A percentile compares a stretch with the other conserved stretches of the same genome.
Conservation (phyloP, 2,888 invertebrate genomes). For the Phaonia tiefii region DNA sequence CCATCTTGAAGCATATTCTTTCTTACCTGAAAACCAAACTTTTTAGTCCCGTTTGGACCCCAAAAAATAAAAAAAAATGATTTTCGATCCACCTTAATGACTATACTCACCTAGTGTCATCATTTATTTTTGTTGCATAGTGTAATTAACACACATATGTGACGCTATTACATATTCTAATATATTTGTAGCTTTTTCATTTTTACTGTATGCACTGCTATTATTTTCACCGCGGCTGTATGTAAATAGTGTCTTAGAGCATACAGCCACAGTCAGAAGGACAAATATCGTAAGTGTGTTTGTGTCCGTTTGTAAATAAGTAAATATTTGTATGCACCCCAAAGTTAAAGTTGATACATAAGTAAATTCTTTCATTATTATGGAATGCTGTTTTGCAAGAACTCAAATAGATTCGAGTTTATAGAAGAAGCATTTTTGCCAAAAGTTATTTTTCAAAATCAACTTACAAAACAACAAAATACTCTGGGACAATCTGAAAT, state of each 20-base stretch:
- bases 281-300: not conserved
- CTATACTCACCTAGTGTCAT: too few species aligned
- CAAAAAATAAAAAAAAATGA: too few species aligned
- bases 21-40: too few species aligned
- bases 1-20: too few species aligned
- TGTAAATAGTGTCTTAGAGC: not conserved
- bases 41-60: too few species aligned
- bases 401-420: conserved; percentile 18
- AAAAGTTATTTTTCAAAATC: conserved; percentile 33
- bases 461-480: conserved; percentile 20
- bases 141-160: too few species aligned
- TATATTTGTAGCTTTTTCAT: too few species aligned
- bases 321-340: conserved; percentile 5
- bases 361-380: conserved; percentile 25
- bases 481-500: conserved; percentile 22
- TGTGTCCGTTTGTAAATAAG: conserved; percentile 17
- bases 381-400: conserved; percentile 25
- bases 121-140: too few species aligned
- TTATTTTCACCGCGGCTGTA: too few species aligned
- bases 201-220: too few species aligned
- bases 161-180: too few species aligned
- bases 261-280: not conserved
- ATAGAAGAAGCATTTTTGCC: conserved; percentile 17
- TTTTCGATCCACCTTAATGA: too few species aligned
- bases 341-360: conserved; percentile 14